Percentiles rank a stretch among this genome's conserved stretches.
These are phyloP conservation scores for Microcebus jonahi DNA, from an alignment of 2,113 vertebrate species.

Conservation along the genomic window DNA sequence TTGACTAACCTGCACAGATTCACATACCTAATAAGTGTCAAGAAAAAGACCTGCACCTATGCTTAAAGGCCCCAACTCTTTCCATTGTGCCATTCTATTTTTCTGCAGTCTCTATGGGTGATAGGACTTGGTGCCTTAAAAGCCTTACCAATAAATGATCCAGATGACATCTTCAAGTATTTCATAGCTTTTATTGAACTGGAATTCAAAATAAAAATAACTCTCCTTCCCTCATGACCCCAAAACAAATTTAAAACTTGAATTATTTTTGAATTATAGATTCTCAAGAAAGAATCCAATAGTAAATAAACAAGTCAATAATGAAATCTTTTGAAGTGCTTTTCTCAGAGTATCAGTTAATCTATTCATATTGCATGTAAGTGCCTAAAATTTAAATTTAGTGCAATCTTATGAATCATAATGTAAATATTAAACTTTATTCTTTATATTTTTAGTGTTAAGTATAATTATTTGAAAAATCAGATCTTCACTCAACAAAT, in stretches of 20 bases:
- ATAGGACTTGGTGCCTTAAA: neutral
- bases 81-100: neutral
- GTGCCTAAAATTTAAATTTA: neutral
- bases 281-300: neutral
- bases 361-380: neutral
- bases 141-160: neutral
- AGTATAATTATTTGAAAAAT: neutral
- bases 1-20: neutral
- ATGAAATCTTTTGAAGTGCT: neutral
- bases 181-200: neutral
- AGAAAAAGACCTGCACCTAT: neutral
- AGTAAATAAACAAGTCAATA: neutral
- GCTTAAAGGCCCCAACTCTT: neutral
- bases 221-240: neutral
- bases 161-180: neutral
- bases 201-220: constrained; percentile 7
- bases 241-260: neutral
- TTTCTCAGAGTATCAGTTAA: neutral
- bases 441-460: neutral
- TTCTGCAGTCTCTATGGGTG: neutral
- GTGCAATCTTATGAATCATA: neutral
- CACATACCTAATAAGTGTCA: neutral
- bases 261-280: neutral
- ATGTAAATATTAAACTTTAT: neutral
- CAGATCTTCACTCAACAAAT: neutral